These are phyloP conservation scores for Botia almorhae DNA, from an alignment of 2,797 vertebrate species.

Conservation along the genomic window DNA sequence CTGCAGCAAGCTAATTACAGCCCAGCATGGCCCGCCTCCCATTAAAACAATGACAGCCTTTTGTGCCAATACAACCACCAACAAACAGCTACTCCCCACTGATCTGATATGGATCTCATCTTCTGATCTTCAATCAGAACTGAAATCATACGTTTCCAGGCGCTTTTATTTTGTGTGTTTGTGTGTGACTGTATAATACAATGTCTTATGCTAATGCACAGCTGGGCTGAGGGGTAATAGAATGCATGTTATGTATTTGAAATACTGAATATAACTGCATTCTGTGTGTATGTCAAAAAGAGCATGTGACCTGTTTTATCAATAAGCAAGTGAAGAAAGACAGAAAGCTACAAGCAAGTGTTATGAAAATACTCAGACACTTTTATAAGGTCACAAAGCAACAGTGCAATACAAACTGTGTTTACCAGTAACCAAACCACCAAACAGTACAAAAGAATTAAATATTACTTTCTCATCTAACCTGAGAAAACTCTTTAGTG, in stretches of 20 bases:
- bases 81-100: constrained; percentile 47
- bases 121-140: constrained; percentile 39
- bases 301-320: background rate
- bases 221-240: background rate
- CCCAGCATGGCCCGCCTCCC: constrained; percentile 62
- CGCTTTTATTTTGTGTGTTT: background rate
- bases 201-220: background rate
- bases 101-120: constrained; percentile 17
- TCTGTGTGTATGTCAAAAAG: background rate
- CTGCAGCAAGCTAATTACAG: constrained; percentile 78
- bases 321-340: background rate
- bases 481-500: background rate
- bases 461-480: background rate
- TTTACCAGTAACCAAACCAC: background rate
- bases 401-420: background rate
- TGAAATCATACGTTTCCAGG: constrained; percentile 31
- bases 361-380: background rate
- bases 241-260: background rate
- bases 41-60: constrained; percentile 68
- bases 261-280: background rate
- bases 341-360: background rate
- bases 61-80: constrained; percentile 59
- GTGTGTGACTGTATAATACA: background rate
- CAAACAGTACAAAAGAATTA: background rate
- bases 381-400: background rate